Conservation (phyloP, 2,888 invertebrate genomes). For the Xylophagus ater region DNA sequence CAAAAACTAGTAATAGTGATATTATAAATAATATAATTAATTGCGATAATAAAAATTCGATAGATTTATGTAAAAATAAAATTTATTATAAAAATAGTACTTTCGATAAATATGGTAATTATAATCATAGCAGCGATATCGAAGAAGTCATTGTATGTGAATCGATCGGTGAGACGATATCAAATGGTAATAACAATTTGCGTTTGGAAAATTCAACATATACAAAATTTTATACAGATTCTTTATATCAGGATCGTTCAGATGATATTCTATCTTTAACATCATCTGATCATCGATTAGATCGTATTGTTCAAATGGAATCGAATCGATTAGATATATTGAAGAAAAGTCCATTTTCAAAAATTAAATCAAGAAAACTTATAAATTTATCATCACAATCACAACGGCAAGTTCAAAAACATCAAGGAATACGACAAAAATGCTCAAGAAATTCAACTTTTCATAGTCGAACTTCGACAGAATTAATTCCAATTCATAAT, state of each 20-base stretch:
- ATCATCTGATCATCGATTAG: conserved; percentile 13
- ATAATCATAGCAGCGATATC: conserved; percentile 9
- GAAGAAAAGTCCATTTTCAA: conserved; percentile 10
- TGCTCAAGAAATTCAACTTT: no score
- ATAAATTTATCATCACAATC: no score
- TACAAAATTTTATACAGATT: conserved; percentile 14
- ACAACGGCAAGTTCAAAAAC: no score
- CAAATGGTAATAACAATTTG: not conserved
- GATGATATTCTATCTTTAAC: conserved; percentile 10
- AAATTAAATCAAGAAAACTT: conserved; percentile 3
- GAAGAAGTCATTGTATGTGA: conserved; percentile 17
- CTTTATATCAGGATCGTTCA: conserved; percentile 9
- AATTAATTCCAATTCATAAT: no score
- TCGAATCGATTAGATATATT: no score
- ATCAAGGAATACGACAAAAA: no score
- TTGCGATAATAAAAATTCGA: conserved; percentile 8
- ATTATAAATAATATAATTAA: conserved; percentile 6
- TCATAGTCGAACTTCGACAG: no score
- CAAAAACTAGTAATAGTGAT: conserved; percentile 6
- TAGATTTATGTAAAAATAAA: conserved; percentile 11
- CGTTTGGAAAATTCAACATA: conserved; percentile 12
- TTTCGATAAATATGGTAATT: conserved; percentile 12
- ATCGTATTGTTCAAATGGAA: conserved; percentile 11
- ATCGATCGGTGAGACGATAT: conserved; percentile 6
- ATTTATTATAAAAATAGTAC: conserved; percentile 15